These are phyloP conservation scores for Serinus canaria DNA, from an alignment of 2,113 vertebrate species.

Conservation along the genomic window DNA sequence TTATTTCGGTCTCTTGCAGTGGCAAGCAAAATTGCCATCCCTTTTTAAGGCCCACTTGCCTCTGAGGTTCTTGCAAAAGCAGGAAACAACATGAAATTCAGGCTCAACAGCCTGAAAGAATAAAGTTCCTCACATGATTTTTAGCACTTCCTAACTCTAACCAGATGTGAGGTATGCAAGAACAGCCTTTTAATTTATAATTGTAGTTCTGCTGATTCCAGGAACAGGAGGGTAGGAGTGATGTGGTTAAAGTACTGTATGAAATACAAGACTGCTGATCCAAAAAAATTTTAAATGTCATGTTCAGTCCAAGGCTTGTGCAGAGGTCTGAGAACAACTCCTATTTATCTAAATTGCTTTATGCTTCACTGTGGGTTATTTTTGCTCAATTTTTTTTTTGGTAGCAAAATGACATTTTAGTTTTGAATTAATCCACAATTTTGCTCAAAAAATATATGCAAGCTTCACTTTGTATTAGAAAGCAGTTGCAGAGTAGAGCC, in stretches of 20 bases:
- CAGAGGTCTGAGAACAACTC: background rate
- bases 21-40: background rate
- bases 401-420: background rate
- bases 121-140: background rate
- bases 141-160: constrained; percentile 11
- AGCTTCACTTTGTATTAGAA: background rate
- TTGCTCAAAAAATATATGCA: background rate
- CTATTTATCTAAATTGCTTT: background rate
- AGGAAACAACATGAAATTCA: background rate
- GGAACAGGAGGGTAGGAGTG: background rate
- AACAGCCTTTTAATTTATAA: background rate
- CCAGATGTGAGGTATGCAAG: background rate
- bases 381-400: background rate
- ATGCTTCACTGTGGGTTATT: background rate
- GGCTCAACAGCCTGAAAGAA: background rate
- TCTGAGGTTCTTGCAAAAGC: background rate
- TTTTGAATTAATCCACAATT: background rate
- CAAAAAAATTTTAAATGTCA: constrained; percentile 12
- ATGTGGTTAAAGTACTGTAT: background rate
- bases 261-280: constrained; percentile 11
- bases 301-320: background rate
- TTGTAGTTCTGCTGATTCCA: background rate
- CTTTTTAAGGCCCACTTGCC: background rate
- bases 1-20: background rate
- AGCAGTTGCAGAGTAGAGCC: background rate